Evolutionary conservation across 2,888 invertebrate species (phyloP), one percentile per base, ranked within the genome.

Genomic region (Drosophila bunnanda): DNA sequence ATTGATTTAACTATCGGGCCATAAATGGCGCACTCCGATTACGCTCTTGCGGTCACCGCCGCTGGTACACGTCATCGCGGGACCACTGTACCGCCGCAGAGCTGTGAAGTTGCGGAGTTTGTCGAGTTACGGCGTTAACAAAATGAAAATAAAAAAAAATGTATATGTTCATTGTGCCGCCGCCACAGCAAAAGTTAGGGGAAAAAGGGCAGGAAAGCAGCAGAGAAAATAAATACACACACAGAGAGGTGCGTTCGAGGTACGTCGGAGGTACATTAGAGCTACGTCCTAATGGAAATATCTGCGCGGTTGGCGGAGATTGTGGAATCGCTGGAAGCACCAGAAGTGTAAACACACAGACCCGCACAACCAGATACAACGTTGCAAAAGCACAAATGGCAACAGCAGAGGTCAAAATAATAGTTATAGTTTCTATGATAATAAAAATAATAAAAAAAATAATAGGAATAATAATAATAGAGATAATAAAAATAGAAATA

Each of bases 1-100:
- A 57, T 48, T 77, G 77, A 77, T 75, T 78, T 71, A 78, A 79
- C 66, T 61, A 61, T 60, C 78, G 30, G 41, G 52, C 79, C 80
- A 70, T 76, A 78, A 76, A 79, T 78, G 79, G 79, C 54, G 59
- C 30, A 39, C 32, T 56, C 30, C 32, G 56, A 46, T 48, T 56
- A 52, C 50, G 34, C 17, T 48, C 13, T 20, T 48, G 30, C 13
- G 30, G 30, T 32, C 12, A 20, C 15, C 30, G 30, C 12, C 8
- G 44, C 30, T 34, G 48, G 56, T 57, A 57, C 56, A 57, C 56
- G 56, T 57, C 56, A 57, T 57, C 56, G 56, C 32, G 56, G 48
- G 34, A 48, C 34, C 56, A 57, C 56, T 48, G 56, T 57, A 57
- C 22, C 56, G 56, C 32, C 50, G 20, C 50, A 0, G 13, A 50